Base-by-base conservation (phyloP, 2,888 invertebrate species). In the Caenorhabditis japonica region DNA sequence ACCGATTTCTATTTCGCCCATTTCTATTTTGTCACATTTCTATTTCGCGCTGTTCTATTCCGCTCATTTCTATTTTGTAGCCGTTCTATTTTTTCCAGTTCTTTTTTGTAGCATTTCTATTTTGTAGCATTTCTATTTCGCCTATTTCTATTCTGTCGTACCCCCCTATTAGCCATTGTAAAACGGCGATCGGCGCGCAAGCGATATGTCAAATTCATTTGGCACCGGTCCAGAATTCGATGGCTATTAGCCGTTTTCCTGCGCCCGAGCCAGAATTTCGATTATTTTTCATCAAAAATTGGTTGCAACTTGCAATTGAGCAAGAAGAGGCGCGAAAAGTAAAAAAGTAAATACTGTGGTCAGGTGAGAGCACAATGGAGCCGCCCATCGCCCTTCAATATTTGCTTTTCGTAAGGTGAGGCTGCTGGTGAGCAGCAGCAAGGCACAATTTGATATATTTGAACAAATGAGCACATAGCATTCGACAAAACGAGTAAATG, bases 381-480 rank as follows among this genome's bases (percentile, higher is more conserved):
- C 27, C 30, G 38, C 15, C 7, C 10, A 21, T 17, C 19, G 13
- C 49, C 23, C 47, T 36, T 33, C n/a, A 21, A n/a, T 60, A 36
- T 62, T 62, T 62, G 46, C 33, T 12, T 55, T 62, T 62, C 53
- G 55, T 62, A 55, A 62, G 47, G 62, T 62, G 62, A 13, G 49
- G 60, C 33, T 33, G 23, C 12, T 27, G 10, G 27, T 52, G 53
- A 27, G 53, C 43, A 46, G 41, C 51, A 27, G 25, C 17, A 41
- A 17, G 23, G 8, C 51, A 51, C 39, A 62, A 47, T 62, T 62
- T 62, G 62, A 46, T 62, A 53, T 62, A 62, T 62, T 62, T 62
- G 62, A 47, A 55, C 62, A 62, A 62, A 39, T 39, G 46, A 17
- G 30, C 25, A 19, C 36, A 41, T 15, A 23, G n/a, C n/a, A n/a